Conservation (phyloP, 2,888 invertebrate species). For the Volucella inflata region DNA sequence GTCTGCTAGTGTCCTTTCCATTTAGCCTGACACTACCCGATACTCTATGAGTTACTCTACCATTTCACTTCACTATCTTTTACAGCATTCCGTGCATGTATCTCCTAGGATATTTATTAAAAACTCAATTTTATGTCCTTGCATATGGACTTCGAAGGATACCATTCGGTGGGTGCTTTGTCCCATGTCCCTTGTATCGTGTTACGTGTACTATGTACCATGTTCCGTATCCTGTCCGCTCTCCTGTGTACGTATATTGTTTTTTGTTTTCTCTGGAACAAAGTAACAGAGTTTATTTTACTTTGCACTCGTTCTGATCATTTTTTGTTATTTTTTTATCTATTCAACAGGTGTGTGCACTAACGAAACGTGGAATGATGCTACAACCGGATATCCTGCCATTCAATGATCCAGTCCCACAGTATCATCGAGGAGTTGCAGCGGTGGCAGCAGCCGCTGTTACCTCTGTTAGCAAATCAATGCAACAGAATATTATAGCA, state of each 20-base stretch:
- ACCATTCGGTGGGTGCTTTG: neutral
- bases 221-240: too few relatives aligned
- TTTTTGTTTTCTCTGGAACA: neutral
- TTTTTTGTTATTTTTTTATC: slow-evolving; percentile 23
- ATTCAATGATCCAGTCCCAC: slow-evolving; percentile 81
- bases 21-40: too few relatives aligned
- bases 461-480: slow-evolving; percentile 78
- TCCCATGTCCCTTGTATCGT: neutral
- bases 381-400: slow-evolving; percentile 85
- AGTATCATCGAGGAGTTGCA: slow-evolving; percentile 74
- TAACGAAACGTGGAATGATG: slow-evolving; percentile 87
- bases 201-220: too few relatives aligned
- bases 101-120: slow-evolving; percentile 48
- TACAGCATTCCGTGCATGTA: slow-evolving; percentile 35
- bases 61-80: neutral
- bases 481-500: slow-evolving; percentile 82
- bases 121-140: slow-evolving; percentile 12
- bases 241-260: too few relatives aligned
- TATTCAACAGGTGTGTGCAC: slow-evolving; percentile 88
- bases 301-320: slow-evolving; percentile 17
- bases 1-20: too few relatives aligned
- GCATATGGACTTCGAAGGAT: slow-evolving; percentile 13
- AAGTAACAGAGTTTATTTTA: slow-evolving; percentile 41
- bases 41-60: neutral
- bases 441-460: slow-evolving; percentile 76